Percentiles rank a stretch among this genome's conserved stretches.
Conservation (phyloP, 2,113 vertebrate genomes). For the Tangachromis dhanisi region DNA sequence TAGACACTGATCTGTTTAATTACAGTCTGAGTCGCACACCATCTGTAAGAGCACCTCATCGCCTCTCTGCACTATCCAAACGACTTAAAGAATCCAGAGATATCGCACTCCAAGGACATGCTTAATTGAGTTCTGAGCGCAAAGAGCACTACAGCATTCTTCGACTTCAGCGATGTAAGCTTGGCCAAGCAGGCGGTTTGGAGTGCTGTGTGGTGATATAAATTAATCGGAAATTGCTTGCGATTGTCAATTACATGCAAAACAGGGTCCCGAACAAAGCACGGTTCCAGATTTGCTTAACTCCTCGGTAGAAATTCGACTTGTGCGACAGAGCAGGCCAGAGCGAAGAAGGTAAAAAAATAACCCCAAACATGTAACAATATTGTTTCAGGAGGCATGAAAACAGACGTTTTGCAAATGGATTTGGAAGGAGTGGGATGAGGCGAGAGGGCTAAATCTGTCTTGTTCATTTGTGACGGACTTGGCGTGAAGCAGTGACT, state of each 20-base stretch:
- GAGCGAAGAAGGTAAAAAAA: slow-evolving; percentile 42
- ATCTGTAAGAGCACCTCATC: slow-evolving; percentile 64
- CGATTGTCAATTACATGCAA: slow-evolving; percentile 26
- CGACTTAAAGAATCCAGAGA: slow-evolving; percentile 58
- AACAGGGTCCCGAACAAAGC: slow-evolving; percentile 39
- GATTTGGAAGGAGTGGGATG: slow-evolving; percentile 55
- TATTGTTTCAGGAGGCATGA: slow-evolving; percentile 47
- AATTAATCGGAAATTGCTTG: slow-evolving; percentile 37
- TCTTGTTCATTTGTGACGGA: slow-evolving; percentile 62
- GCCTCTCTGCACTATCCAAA: slow-evolving; percentile 35
- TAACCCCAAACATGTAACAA: slow-evolving; percentile 37
- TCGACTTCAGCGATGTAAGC: background rate
- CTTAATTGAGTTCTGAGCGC: slow-evolving; percentile 57
- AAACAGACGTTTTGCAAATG: slow-evolving; percentile 55
- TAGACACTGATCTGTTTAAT: slow-evolving; percentile 70
- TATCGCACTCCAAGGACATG: slow-evolving; percentile 56
- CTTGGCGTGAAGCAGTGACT: slow-evolving; percentile 68
- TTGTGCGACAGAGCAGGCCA: slow-evolving; percentile 7
- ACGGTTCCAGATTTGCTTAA: slow-evolving; percentile 28
- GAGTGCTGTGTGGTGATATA: slow-evolving; percentile 2
- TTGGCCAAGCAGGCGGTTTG: slow-evolving; percentile 8
- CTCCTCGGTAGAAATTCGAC: slow-evolving; percentile 6
- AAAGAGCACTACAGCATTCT: slow-evolving; percentile 36
- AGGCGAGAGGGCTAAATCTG: slow-evolving; percentile 57
- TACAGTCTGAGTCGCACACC: slow-evolving; percentile 60